A percentile compares a stretch with the other conserved stretches of the same genome.
phyloP scores from a whole-genome alignment of 53 echinoderm and acorn worm species.

The Echinometra lucunter region DNA sequence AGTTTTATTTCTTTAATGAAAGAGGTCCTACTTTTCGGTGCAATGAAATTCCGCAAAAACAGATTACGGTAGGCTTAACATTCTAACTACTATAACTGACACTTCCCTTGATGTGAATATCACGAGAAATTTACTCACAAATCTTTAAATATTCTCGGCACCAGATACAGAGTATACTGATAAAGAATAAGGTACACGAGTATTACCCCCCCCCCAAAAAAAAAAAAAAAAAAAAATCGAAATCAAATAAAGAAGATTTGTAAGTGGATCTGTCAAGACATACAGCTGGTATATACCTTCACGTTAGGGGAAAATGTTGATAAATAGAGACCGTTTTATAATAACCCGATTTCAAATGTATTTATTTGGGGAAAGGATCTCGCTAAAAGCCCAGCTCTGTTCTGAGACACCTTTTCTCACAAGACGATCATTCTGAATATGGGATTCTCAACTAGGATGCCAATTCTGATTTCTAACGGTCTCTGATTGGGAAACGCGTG shows the following conservation, averaged over 20 bases:
- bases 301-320: not conserved
- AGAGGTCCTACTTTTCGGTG: too few relatives aligned
- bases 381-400: not conserved
- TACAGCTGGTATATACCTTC: not conserved
- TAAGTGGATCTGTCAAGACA: not conserved
- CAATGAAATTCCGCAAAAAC: too few relatives aligned
- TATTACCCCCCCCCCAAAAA: too few relatives aligned
- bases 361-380: not conserved
- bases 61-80: too few relatives aligned
- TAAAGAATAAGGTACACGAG: too few relatives aligned
- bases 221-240: not conserved
- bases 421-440: not conserved
- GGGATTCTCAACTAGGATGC: not conserved
- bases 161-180: too few relatives aligned
- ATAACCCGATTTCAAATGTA: not conserved
- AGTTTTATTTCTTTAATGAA: too few relatives aligned
- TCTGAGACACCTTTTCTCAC: not conserved
- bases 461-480: not conserved
- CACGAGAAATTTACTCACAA: too few relatives aligned
- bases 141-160: too few relatives aligned
- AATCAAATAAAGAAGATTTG: too few relatives aligned
- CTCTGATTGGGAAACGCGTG: not conserved
- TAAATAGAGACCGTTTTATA: not conserved
- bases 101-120: too few relatives aligned
- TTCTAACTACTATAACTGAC: too few relatives aligned